These are phyloP conservation scores for Cecropterus lyciades DNA, from an alignment of 1,140 invertebrate genomes.

Conservation along the genomic window DNA sequence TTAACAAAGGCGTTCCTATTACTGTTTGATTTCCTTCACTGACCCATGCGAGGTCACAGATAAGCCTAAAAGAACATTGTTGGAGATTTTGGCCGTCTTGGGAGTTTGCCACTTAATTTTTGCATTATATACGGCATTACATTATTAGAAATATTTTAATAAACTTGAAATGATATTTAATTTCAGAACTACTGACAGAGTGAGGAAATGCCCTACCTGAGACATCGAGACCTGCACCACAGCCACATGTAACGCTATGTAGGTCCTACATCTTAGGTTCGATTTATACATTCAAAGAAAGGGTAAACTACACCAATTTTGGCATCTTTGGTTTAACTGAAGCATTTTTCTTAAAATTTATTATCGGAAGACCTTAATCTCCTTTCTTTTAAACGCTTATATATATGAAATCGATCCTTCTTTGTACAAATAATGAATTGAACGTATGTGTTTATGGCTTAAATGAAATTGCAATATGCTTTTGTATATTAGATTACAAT, in stretches of 20 bases:
- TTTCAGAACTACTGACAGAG: conserved; percentile 68
- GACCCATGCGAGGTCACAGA: no score
- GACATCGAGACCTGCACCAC: conserved; percentile 53
- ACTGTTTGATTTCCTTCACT: no score
- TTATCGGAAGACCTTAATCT: conserved; percentile 1
- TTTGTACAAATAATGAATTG: conserved; percentile 5
- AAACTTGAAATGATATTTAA: conserved; percentile 24
- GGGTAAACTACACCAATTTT: conserved; percentile 49
- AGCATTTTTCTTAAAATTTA: background rate
- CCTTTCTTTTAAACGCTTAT: conserved; percentile 4
- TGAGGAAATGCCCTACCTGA: conserved; percentile 44
- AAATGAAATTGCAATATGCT: conserved; percentile 18
- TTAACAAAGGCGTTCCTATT: no score
- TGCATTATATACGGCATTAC: no score
- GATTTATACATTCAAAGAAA: conserved; percentile 66
- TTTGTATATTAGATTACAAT: conserved; percentile 14
- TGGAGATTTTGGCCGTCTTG: no score
- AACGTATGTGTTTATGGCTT: conserved; percentile 15
- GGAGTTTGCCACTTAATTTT: no score
- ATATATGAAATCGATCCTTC: conserved; percentile 17
- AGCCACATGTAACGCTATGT: conserved; percentile 53
- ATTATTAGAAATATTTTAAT: no score
- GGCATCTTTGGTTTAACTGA: conserved; percentile 37
- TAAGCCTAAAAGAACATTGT: no score
- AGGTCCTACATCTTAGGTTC: conserved; percentile 66